Base-by-base conservation (phyloP, 2,888 invertebrate genomes). In the Diarsia dahlii region DNA sequence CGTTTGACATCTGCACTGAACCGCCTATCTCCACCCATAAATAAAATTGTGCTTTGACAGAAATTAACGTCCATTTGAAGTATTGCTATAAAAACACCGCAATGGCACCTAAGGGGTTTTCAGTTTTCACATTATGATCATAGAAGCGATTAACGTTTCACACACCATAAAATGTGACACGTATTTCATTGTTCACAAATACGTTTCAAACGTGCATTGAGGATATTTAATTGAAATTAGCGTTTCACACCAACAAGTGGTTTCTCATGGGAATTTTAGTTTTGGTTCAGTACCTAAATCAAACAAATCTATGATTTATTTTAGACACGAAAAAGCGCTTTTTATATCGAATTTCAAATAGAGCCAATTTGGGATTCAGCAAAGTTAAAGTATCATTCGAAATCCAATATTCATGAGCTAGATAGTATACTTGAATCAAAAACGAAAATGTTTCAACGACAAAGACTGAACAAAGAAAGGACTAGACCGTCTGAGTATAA, bases 1-100 rank as follows among this genome's bases (percentile, higher is more conserved):
- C 78, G 73, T 75, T 74, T 86, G 86, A 84, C 81, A 79, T 85
- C 69, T 74, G 76, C 70, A 76, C 69, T 60, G 64, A 58, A 66
- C 80, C 67, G 76, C 39, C 70, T 50, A 63, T 76, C 60, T 73
- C 65, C 39, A 54, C 45, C 62, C 54, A 46, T 83, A 73, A 76
- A n/a, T n/a, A n/a, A n/a, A n/a, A 73, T 73, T 58, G 52, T 65
- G 68, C 68, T 73, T 76, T 71, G 71, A 76, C 70, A 76, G 72
- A 39, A 73, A 69, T 76, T 71, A 56, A 71, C 71, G 62, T 79
- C 56, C 46, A 71, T 74, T 71, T 66, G 39, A 71, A 82, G 68
- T 68, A 52, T 52, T 71, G 64, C 52, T 62, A 71, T 71, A 73
- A 68, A 75, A 67, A 50, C 46, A 54, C 46, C 45, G 23, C 28